A percentile compares a stretch with the other conserved stretches of the same genome.
Evolutionary conservation across 2,888 invertebrate genomes (phyloP).

Genomic region (Stenodema calcarata): DNA sequence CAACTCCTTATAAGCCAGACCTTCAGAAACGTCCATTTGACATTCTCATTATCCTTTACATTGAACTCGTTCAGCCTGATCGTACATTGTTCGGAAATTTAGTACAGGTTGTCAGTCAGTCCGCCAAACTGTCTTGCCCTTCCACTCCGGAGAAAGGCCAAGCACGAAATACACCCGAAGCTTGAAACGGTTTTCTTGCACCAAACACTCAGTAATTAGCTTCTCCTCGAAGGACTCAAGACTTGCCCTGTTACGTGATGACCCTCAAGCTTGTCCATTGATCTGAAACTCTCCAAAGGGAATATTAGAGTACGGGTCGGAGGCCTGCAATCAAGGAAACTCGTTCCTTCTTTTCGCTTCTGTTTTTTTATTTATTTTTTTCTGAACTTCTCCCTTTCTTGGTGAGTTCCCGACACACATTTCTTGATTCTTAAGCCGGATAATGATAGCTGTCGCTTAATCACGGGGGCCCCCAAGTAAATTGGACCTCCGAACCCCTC

Average conservation of each 20-base stretch:
- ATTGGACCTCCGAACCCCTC: background rate
- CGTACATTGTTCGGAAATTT: too few species aligned
- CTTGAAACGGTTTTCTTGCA: slow-evolving; percentile 14
- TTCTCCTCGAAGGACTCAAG: background rate
- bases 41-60: too few species aligned
- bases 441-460: slow-evolving; percentile 31
- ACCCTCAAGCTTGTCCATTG: slow-evolving; percentile 8
- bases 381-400: background rate
- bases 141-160: background rate
- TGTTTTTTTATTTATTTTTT: slow-evolving; percentile 22
- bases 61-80: too few species aligned
- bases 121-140: background rate
- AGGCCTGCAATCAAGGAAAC: slow-evolving; percentile 23
- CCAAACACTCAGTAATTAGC: slow-evolving; percentile 9
- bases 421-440: slow-evolving; percentile 4
- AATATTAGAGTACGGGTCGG: slow-evolving; percentile 1
- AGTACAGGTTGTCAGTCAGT: slow-evolving; percentile 1
- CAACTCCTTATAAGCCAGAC: too few species aligned
- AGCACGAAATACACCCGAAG: background rate
- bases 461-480: background rate
- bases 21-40: too few species aligned
- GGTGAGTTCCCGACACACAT: background rate
- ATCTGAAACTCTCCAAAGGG: background rate
- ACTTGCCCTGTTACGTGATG: slow-evolving; percentile 20
- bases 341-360: slow-evolving; percentile 1